phyloP scores from a whole-genome alignment of 2,797 vertebrate genomes.

The Pseudomugil gertrudae region DNA sequence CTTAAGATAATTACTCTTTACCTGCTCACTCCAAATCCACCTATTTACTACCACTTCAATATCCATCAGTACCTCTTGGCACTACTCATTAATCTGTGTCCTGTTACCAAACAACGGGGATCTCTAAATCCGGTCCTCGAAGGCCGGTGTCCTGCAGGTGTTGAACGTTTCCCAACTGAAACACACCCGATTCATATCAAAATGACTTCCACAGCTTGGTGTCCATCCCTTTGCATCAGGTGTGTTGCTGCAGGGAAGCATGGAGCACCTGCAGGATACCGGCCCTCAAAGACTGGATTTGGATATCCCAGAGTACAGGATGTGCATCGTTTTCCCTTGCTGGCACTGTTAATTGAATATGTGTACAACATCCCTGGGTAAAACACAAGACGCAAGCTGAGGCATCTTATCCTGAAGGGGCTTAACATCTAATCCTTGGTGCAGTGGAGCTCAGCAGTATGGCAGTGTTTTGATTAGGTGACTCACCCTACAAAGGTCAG shows the following conservation, averaged over 20 bases:
- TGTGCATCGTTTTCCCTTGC: neutral
- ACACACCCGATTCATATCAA: too few relatives aligned
- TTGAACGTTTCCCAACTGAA: too few relatives aligned
- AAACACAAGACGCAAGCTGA: neutral
- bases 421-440: conserved; percentile 36
- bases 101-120: too few relatives aligned
- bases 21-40: neutral
- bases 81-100: neutral
- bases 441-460: conserved; percentile 33
- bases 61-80: neutral
- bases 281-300: too few relatives aligned
- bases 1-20: neutral
- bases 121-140: too few relatives aligned
- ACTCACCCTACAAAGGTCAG: conserved; percentile 93
- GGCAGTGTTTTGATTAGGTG: conserved; percentile 38
- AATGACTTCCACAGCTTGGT: too few relatives aligned
- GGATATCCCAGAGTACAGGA: too few relatives aligned
- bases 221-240: too few relatives aligned
- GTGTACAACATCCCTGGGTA: neutral
- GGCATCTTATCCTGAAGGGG: conserved; percentile 13
- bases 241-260: too few relatives aligned
- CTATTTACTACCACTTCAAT: neutral
- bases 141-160: too few relatives aligned
- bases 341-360: conserved; percentile 19
- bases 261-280: too few relatives aligned